A percentile compares a stretch with the other conserved stretches of the same genome.
Conservation (phyloP, 2,888 invertebrate genomes). For the Drosophila nigricruria region DNA sequence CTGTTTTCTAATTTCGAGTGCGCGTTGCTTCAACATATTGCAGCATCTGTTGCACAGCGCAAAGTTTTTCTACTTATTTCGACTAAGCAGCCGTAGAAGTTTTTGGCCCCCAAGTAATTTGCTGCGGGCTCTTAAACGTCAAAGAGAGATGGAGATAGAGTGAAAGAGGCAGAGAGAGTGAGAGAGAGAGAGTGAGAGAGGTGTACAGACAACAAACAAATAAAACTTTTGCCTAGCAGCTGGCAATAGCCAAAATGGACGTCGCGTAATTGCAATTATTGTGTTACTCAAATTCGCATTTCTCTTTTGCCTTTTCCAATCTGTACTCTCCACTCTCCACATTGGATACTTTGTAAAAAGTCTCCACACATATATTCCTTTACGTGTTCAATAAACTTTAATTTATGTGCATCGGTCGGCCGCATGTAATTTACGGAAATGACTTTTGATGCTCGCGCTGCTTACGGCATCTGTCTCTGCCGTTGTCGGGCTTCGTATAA, state of each 20-base stretch:
- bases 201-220: conserved; percentile 3
- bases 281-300: conserved; percentile 71
- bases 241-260: conserved; percentile 54
- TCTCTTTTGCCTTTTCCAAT: conserved; percentile 4
- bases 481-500: background rate
- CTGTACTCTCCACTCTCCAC: background rate
- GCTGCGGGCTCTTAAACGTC: conserved; percentile 17
- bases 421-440: conserved; percentile 74
- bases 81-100: conserved; percentile 56
- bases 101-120: conserved; percentile 37
- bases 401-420: conserved; percentile 59
- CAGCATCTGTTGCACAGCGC: conserved; percentile 73
- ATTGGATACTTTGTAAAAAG: background rate
- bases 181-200: background rate
- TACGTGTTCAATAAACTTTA: conserved; percentile 64
- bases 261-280: conserved; percentile 74
- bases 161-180: background rate
- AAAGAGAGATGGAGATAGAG: background rate
- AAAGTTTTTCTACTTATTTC: conserved; percentile 52
- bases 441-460: conserved; percentile 68
- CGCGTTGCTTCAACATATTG: conserved; percentile 65
- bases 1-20: conserved; percentile 60
- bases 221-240: conserved; percentile 37
- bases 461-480: conserved; percentile 1
- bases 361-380: conserved; percentile 10